Conservation (phyloP, 2,888 invertebrate genomes). For the Melipona bicolor region DNA sequence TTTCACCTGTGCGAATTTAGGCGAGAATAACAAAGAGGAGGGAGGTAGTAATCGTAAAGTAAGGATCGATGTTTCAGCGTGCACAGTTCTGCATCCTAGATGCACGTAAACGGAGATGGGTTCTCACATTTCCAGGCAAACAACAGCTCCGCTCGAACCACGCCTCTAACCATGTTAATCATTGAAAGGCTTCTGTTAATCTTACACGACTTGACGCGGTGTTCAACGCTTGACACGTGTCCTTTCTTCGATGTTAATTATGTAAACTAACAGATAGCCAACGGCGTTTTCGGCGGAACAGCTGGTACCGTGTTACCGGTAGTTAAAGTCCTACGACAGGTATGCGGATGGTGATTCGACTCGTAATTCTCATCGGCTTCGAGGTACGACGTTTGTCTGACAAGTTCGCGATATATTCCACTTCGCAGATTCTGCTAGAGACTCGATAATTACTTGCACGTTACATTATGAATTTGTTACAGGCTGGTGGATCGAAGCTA, state of each 20-base stretch:
- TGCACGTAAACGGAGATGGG: slow-evolving; percentile 35
- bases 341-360: no score
- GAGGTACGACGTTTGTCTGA: not conserved
- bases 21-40: slow-evolving; percentile 14
- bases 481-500: not conserved
- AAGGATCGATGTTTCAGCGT: slow-evolving; percentile 48
- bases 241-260: not conserved
- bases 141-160: slow-evolving; percentile 11
- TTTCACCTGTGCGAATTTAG: not conserved
- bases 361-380: not conserved
- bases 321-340: no score
- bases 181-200: slow-evolving; percentile 34
- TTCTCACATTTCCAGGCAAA: slow-evolving; percentile 23
- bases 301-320: not conserved
- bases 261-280: not conserved
- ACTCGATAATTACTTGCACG: not conserved
- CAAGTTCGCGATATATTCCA: not conserved
- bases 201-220: slow-evolving; percentile 7
- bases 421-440: not conserved
- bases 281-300: not conserved
- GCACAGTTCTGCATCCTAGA: slow-evolving; percentile 22
- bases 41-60: slow-evolving; percentile 37
- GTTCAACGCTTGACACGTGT: not conserved
- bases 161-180: slow-evolving; percentile 37
- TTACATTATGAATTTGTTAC: not conserved